Evolutionary conservation across 2,888 invertebrate genomes (phyloP).

Genomic region (Mythimna loreyi): DNA sequence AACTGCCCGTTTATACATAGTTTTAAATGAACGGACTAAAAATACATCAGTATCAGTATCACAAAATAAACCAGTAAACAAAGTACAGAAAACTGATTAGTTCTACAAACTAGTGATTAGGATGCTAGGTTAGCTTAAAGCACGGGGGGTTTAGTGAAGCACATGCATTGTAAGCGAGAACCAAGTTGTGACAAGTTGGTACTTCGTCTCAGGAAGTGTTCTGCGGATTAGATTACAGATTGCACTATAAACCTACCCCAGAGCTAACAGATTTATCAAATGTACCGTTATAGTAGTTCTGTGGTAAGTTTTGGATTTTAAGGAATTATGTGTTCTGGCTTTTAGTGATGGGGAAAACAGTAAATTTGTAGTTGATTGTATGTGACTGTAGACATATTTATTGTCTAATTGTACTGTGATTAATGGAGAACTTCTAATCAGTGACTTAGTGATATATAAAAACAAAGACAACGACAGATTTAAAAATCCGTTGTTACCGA

Average conservation of each 20-base stretch:
- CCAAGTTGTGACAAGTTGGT: constrained; percentile 74
- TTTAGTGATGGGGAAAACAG: not conserved
- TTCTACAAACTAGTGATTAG: constrained; percentile 49
- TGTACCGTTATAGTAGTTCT: constrained; percentile 15
- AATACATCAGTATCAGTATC: not conserved
- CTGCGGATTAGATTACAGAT: constrained; percentile 80
- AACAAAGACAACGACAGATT: too few relatives aligned
- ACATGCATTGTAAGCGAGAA: constrained; percentile 72
- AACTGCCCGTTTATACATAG: too few relatives aligned
- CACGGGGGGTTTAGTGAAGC: constrained; percentile 44
- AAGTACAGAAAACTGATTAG: constrained; percentile 50
- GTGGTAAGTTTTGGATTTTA: constrained; percentile 14
- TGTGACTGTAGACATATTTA: too few relatives aligned
- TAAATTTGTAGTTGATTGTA: not conserved
- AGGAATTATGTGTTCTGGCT: constrained; percentile 12
- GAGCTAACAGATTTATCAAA: constrained; percentile 76
- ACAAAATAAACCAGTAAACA: constrained; percentile 21
- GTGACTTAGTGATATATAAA: too few relatives aligned
- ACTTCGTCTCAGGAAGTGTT: constrained; percentile 76
- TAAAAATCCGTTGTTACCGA: not conserved
- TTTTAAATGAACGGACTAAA: not conserved
- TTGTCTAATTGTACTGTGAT: not conserved
- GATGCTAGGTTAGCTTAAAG: constrained; percentile 36
- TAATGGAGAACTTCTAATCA: not conserved
- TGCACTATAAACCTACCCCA: constrained; percentile 73